Evolutionary conservation across 2,797 vertebrate genomes (phyloP), one percentile per base, ranked within the genome.

Genomic region (Somateria mollissima): DNA sequence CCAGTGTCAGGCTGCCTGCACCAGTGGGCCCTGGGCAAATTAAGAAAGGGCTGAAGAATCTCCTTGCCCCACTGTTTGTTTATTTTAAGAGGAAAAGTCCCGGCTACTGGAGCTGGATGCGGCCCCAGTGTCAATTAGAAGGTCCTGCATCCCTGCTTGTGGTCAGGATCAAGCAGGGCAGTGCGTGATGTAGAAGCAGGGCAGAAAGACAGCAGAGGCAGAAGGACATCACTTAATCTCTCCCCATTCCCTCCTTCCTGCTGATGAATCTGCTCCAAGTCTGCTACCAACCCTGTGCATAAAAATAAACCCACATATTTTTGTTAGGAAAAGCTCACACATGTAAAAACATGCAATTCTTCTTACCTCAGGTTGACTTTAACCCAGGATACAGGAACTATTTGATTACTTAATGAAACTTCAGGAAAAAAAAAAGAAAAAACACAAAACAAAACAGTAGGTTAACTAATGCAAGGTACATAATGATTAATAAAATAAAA

Each of bases 1-100:
- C 8, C 25, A 1, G 1, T 32, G 54, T 18, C 56, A 1, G 1
- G 12, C 28, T 54, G 45, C 12, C 25, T 11, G 1, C 20, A 43
- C 28, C 54, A 64, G 13, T 47, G 36, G 32, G 10, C 6, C 12
- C 19, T 54, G 25, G 39, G 49, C 28, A 90, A 62, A 10, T 27
- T 41, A 86, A 58, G 54, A 88, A 78, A 71, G 32, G 32, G 16
- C n/a, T 43, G 37, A 66, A 81, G 27, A 53, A 36, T 51, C n/a
- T 66, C 56, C 47, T 82, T 58, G 4, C 7, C 72, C 36, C 6
- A 2, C 28, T 84, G 36, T 17, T 80, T 2, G 11, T 65, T 84
- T 27, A 8, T 64, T 64, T 30, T 21, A 22, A 88, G 56, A 66
- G 27, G 27, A 90, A 45, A 39, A 8, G 9, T 89, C 75, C 89